Conservation (phyloP, 2,888 invertebrate species). For the Pristionchus fissidentatus region DNA sequence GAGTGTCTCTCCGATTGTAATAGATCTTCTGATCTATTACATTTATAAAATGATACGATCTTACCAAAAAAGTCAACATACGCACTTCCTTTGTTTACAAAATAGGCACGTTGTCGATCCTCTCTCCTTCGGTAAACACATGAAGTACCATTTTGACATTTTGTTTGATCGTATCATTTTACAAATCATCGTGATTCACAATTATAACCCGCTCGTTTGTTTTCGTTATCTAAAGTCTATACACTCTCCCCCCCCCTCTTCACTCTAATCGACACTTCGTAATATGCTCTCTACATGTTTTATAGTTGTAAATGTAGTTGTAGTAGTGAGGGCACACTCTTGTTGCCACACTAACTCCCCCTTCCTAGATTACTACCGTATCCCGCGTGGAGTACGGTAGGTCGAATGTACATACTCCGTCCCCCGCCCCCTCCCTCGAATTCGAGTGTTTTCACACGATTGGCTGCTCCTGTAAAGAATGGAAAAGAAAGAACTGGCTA, state of each 20-base stretch:
- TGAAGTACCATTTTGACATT: no score
- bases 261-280: slow-evolving; percentile 29
- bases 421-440: neutral
- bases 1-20: no score
- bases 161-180: no score
- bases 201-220: neutral
- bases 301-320: slow-evolving; percentile 41
- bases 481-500: slow-evolving; percentile 1
- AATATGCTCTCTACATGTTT: slow-evolving; percentile 40
- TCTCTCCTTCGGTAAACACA: no score
- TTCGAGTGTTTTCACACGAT: slow-evolving; percentile 3
- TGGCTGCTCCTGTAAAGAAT: no score
- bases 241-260: neutral
- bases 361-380: slow-evolving; percentile 1
- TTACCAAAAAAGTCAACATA: no score
- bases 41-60: no score
- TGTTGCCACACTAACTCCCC: slow-evolving; percentile 11
- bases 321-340: neutral
- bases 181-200: no score
- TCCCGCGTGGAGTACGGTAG: neutral
- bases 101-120: no score
- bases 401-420: neutral
- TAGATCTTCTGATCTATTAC: no score
- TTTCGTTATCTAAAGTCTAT: slow-evolving; percentile 5
- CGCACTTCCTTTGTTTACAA: no score